These are phyloP conservation scores for Calliopum simillimum DNA, from an alignment of 2,888 invertebrate species.

Conservation along the genomic window DNA sequence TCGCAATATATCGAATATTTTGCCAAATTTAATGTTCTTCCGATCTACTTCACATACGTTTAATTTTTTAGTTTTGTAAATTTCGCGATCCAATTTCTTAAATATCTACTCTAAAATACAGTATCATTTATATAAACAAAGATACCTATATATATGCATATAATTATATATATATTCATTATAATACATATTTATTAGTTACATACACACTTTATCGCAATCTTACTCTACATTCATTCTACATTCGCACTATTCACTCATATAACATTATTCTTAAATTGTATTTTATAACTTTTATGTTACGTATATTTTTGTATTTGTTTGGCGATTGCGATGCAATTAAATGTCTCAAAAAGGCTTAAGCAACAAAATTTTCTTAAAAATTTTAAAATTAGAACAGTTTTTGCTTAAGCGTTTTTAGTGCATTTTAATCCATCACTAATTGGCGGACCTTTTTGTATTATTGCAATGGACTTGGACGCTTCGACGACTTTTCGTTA, in stretches of 20 bases:
- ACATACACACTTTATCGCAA: slow-evolving; percentile 18
- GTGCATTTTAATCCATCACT: background rate
- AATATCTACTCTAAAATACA: slow-evolving; percentile 1
- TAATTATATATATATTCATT: background rate
- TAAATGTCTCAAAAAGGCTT: background rate
- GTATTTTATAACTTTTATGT: slow-evolving; percentile 32
- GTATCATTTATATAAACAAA: background rate
- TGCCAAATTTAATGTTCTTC: too few species aligned
- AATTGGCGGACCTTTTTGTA: background rate
- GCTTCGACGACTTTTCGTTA: background rate
- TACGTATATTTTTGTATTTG: slow-evolving; percentile 34
- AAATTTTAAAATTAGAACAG: too few species aligned
- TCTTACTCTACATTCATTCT: background rate
- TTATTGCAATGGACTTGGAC: background rate
- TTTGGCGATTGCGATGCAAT: background rate
- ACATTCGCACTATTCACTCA: background rate
- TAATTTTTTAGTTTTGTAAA: too few species aligned
- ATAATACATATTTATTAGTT: slow-evolving; percentile 2
- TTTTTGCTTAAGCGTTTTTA: too few species aligned
- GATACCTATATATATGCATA: background rate
- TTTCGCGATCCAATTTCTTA: background rate
- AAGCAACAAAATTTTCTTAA: too few species aligned
- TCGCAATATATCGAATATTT: too few species aligned
- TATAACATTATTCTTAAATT: slow-evolving; percentile 24
- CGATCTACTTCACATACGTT: too few species aligned